Evolutionary conservation across 2,797 vertebrate species (phyloP), one percentile per base, ranked within the genome.

Genomic region (Lagorchestes hirsutus): DNA sequence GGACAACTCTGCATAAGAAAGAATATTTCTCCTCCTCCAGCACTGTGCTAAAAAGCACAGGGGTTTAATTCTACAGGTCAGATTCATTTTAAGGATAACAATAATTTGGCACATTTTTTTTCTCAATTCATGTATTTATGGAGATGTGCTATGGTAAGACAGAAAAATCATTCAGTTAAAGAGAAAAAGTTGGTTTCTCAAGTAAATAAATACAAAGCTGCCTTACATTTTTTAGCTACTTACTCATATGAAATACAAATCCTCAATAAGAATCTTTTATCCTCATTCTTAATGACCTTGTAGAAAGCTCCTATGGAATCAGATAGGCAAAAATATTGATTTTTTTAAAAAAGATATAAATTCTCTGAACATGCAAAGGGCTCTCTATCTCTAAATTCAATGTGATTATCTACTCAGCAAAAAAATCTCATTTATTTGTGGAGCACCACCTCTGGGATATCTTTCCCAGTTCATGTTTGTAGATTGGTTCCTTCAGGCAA

Each of bases 161-260:
- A 93, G 62, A 59, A 95, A 97, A 97, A 93, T 92, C 96, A 90
- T 92, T 97, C 54, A 91, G 16, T 93, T 67, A 95, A 94, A 87
- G 94, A 96, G 90, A 94, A 95, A 57, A 97, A 52, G 90, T 91
- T 95, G 91, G 34, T 95, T 97, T 97, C 93, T 92, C 93, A 94
- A 82, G 57, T 54, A 93, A 87, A 40, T 54, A 91, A 93, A 31
- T 93, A 27, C 54, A 93, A 59, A 55, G 40, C 40, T 54, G 58
- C 6, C 24, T 96, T 67, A 90, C 92, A 90, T 58, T 58, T 8
- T 40, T 92, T 46, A 46, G 54, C 59, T 95, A 56, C 28, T 91
- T 95, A 10, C 56, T 82, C 27, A 59, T 54, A 55, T 93, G 93
- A 94, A 94, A 91, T 82, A 91, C 9, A 52, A 34, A 67, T 54